Percentiles rank a stretch among this genome's conserved stretches.
These are phyloP conservation scores for Nasonia giraulti DNA, from an alignment of 1,140 invertebrate genomes.

Conservation along the genomic window DNA sequence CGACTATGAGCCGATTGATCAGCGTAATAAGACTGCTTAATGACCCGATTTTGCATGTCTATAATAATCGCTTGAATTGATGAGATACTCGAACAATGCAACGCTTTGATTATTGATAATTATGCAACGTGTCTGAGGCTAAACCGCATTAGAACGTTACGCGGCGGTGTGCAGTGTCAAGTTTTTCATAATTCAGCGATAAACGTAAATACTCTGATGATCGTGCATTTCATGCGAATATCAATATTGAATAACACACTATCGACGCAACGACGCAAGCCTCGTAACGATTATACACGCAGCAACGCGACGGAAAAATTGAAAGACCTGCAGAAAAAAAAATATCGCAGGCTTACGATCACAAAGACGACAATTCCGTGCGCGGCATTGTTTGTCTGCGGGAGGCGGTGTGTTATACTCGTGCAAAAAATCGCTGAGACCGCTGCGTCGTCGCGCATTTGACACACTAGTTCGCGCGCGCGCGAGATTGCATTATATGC, in stretches of 20 bases:
- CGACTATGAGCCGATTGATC: constrained; percentile 4
- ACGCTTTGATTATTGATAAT: background rate
- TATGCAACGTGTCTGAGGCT: background rate
- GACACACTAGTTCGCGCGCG: constrained; percentile 9
- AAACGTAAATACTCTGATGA: too few relatives aligned
- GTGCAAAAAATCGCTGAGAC: background rate
- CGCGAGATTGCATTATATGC: background rate
- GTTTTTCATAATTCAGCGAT: background rate
- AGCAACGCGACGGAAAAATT: background rate
- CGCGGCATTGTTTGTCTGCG: constrained; percentile 35
- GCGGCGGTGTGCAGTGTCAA: background rate
- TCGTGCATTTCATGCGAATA: too few relatives aligned
- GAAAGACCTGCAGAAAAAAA: background rate
- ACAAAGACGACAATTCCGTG: background rate
- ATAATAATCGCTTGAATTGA: background rate
- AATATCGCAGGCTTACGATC: too few relatives aligned
- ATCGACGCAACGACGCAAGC: background rate
- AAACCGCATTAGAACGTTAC: background rate
- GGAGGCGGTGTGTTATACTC: background rate
- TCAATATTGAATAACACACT: background rate
- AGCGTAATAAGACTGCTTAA: constrained; percentile 21
- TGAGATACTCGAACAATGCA: background rate
- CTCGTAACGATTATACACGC: background rate
- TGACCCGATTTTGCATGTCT: constrained; percentile 28
- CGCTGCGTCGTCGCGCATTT: background rate